Conservation (phyloP, 2,113 vertebrate genomes). For the Crotalus horridus region DNA sequence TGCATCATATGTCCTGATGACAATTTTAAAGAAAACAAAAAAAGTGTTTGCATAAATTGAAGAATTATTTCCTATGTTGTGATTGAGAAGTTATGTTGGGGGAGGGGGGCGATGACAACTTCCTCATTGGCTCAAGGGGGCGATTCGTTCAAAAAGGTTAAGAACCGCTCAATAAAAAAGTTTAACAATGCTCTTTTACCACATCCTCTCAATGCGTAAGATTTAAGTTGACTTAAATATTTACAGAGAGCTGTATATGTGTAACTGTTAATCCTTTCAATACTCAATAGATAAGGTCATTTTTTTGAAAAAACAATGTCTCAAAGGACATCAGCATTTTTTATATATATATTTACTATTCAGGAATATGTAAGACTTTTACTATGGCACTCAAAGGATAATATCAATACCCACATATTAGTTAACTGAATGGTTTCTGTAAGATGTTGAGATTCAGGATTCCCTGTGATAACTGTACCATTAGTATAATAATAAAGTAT, state of each 20-base stretch:
- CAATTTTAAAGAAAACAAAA: too few species aligned
- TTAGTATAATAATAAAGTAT: background rate
- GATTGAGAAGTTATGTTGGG: too few species aligned
- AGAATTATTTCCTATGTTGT: too few species aligned
- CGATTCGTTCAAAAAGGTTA: too few species aligned
- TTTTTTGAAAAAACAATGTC: constrained; percentile 20
- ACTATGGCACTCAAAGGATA: background rate
- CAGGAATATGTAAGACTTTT: background rate
- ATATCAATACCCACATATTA: background rate
- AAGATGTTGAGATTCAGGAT: background rate
- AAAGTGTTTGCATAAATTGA: too few species aligned
- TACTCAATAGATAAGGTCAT: background rate
- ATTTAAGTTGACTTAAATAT: background rate
- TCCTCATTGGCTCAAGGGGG: too few species aligned
- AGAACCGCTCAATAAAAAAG: background rate
- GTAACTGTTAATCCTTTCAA: background rate
- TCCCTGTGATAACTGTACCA: background rate
- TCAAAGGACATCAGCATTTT: constrained; percentile 32
- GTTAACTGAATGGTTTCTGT: background rate
- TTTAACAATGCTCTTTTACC: background rate
- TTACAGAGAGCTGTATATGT: background rate
- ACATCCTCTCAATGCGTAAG: background rate
- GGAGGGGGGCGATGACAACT: too few species aligned
- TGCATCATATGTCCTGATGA: too few species aligned
- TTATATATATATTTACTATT: background rate